Evolutionary conservation across 2,797 vertebrate species (phyloP).

Genomic region (Falco columbarius): DNA sequence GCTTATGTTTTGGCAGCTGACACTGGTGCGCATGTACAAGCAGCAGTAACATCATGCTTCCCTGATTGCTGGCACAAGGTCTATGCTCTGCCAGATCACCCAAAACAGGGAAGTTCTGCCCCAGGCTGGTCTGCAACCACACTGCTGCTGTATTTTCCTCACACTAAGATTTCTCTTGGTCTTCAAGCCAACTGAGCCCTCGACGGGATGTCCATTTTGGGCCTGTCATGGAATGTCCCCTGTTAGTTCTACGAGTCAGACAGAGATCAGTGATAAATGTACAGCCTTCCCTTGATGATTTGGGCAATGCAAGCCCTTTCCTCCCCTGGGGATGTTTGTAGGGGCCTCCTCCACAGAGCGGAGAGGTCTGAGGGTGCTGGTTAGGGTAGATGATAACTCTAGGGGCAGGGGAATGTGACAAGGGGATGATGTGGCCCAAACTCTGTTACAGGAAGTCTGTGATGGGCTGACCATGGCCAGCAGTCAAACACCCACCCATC

Average conservation of each 20-base stretch:
- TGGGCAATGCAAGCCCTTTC: neutral
- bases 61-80: neutral
- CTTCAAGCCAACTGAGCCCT: neutral
- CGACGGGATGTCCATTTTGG: neutral
- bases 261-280: rapidly evolving
- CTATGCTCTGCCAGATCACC: neutral
- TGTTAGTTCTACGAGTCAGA: neutral
- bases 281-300: neutral
- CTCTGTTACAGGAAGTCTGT: neutral
- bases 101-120: neutral
- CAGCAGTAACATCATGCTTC: neutral
- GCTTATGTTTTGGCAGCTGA: neutral
- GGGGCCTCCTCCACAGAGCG: neutral
- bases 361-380: neutral
- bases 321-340: neutral
- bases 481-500: neutral
- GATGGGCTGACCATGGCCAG: neutral
- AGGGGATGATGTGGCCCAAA: neutral
- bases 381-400: neutral
- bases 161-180: neutral
- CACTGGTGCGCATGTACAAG: neutral
- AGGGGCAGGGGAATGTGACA: neutral
- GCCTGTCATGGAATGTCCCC: neutral
- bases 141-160: neutral
- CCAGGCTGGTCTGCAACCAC: neutral